Conservation (phyloP, 2,113 vertebrate genomes). For the Pluvialis apricaria region DNA sequence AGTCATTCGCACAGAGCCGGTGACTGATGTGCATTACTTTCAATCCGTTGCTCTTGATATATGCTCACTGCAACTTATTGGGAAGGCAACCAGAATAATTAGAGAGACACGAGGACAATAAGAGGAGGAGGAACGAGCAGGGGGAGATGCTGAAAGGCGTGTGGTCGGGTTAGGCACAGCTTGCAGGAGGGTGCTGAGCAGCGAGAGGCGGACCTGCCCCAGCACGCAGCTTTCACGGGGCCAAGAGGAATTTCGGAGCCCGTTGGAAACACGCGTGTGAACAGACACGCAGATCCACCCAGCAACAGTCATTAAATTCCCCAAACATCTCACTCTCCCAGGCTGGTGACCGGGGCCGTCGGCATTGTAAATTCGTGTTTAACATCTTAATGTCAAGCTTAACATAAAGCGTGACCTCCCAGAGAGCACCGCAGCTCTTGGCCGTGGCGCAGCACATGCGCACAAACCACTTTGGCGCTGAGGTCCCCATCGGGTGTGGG, state of each 20-base stretch:
- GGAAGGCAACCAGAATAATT: not conserved
- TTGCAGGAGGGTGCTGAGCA: not conserved
- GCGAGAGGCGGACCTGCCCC: not conserved
- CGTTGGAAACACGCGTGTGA: rapidly evolving
- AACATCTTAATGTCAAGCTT: not conserved
- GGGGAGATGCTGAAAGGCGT: not conserved
- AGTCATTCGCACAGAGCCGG: not conserved
- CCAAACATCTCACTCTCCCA: not conserved
- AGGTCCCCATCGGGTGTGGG: rapidly evolving
- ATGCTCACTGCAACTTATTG: not conserved
- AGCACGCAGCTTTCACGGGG: rapidly evolving
- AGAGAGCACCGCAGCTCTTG: not conserved
- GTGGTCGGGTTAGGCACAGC: not conserved
- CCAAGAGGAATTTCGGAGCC: not conserved
- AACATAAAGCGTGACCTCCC: not conserved
- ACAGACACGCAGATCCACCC: not conserved
- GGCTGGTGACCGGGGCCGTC: not conserved
- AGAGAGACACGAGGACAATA: not conserved
- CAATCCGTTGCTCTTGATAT: not conserved
- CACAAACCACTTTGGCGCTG: not conserved
- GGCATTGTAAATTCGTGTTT: not conserved
- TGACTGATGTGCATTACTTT: not conserved
- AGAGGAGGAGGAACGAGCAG: not conserved
- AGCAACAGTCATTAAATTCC: not conserved
- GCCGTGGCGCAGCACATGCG: rapidly evolving